Evolutionary conservation across 1,140 invertebrate genomes (phyloP).

Genomic region (Dermatophagoides farinae): DNA sequence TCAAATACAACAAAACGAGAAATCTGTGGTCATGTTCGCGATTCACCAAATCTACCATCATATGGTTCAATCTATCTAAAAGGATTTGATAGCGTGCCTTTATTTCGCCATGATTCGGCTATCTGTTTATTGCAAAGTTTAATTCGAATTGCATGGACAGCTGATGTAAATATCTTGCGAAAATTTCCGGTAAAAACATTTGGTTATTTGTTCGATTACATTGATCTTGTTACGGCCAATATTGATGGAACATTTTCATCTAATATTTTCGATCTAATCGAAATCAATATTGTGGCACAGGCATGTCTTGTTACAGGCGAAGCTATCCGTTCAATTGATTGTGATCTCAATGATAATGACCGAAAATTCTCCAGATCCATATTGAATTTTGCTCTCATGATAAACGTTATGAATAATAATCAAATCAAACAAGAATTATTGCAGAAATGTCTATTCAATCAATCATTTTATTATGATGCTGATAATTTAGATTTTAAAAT

Average conservation of each 20-base stretch:
- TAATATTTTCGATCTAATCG: slow-evolving; percentile 3
- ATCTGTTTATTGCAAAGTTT: slow-evolving; percentile 4
- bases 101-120: neutral
- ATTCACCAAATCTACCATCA: slow-evolving; percentile 12
- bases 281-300: neutral
- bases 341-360: neutral
- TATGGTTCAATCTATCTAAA: slow-evolving; percentile 13
- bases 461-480: neutral
- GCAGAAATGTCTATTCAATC: neutral
- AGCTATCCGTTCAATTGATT: neutral
- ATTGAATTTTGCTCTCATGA: neutral
- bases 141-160: neutral
- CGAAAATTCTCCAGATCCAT: neutral
- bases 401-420: neutral
- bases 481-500: neutral
- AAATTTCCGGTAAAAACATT: neutral
- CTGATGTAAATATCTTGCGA: neutral
- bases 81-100: neutral
- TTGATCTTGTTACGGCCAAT: neutral
- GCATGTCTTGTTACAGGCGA: neutral
- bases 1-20: slow-evolving; percentile 1
- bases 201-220: neutral
- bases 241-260: neutral
- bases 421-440: neutral
- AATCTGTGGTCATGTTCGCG: neutral